Evolutionary conservation across 2,113 vertebrate genomes (phyloP).

Genomic region (Colius striatus): DNA sequence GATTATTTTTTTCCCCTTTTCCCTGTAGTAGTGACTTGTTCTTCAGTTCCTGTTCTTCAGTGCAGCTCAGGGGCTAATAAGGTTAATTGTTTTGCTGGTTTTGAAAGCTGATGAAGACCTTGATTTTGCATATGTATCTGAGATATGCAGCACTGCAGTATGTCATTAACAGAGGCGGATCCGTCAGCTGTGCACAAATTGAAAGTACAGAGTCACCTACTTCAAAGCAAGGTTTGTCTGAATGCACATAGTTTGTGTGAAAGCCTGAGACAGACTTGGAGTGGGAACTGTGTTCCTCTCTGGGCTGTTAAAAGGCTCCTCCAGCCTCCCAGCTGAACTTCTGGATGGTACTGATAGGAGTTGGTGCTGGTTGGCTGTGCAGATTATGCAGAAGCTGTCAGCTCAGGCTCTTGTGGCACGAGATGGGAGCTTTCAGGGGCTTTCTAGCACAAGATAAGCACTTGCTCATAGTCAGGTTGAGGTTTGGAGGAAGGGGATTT

Average conservation of each 20-base stretch:
- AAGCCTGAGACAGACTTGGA: neutral
- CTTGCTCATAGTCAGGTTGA: neutral
- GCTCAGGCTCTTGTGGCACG: neutral
- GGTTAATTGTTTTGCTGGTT: slow-evolving; percentile 19
- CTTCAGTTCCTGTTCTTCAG: slow-evolving; percentile 16
- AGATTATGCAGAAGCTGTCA: slow-evolving; percentile 41
- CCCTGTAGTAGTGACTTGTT: neutral
- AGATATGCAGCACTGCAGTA: rapidly evolving
- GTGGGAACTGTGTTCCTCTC: neutral
- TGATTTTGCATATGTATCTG: neutral
- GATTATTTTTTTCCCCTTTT: neutral
- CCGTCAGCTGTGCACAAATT: neutral
- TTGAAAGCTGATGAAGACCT: neutral
- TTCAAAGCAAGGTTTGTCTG: slow-evolving; percentile 17
- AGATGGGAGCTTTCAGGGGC: neutral
- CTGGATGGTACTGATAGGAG: slow-evolving; percentile 48
- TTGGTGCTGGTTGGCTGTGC: neutral
- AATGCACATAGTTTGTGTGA: neutral
- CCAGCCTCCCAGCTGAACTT: neutral
- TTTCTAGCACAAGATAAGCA: slow-evolving; percentile 21
- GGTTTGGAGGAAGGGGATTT: neutral
- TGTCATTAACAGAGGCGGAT: neutral
- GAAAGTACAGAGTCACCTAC: neutral
- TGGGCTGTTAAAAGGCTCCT: neutral
- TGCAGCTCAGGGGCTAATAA: slow-evolving; percentile 1